phyloP scores from a whole-genome alignment of 2,888 invertebrate genomes.

The Scotopteryx bipunctaria region DNA sequence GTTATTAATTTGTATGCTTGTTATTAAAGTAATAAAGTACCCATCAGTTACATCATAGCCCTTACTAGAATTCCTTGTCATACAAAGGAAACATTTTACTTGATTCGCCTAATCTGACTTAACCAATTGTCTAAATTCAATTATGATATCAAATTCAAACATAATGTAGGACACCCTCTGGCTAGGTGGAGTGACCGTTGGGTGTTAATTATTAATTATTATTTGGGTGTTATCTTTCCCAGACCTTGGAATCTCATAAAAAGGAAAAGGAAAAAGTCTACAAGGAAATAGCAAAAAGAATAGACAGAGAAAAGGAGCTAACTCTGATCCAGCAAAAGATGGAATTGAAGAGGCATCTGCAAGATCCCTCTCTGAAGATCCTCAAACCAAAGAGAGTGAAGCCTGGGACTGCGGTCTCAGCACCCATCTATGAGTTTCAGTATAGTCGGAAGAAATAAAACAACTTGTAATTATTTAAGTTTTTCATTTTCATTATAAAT shows the following conservation, averaged over 20 bases:
- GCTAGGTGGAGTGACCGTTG: too few relatives aligned
- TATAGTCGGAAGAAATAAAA: conserved; percentile 90
- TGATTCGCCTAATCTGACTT: too few relatives aligned
- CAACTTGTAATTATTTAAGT: conserved; percentile 15
- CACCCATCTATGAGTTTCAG: conserved; percentile 91
- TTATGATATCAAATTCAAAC: too few relatives aligned
- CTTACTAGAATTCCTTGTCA: too few relatives aligned
- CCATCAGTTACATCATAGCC: too few relatives aligned
- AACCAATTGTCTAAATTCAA: too few relatives aligned
- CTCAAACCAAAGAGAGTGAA: conserved; percentile 86
- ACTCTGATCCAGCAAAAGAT: conserved; percentile 90
- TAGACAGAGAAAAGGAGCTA: conserved; percentile 90
- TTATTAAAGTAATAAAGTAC: too few relatives aligned
- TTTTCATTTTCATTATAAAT: conserved; percentile 30
- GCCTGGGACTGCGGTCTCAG: conserved; percentile 85
- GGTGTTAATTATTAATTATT: too few relatives aligned
- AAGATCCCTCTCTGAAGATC: conserved; percentile 80
- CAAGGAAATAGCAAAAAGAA: conserved; percentile 88
- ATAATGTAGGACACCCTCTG: too few relatives aligned
- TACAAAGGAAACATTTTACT: too few relatives aligned
- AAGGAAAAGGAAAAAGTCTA: conserved; percentile 86
- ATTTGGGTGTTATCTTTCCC: too few relatives aligned
- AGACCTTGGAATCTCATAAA: conserved; percentile 76
- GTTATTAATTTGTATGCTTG: too few relatives aligned
- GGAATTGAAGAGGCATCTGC: conserved; percentile 87